Evolutionary conservation across 2,113 vertebrate species (phyloP).

Genomic region (Corvus cornix): DNA sequence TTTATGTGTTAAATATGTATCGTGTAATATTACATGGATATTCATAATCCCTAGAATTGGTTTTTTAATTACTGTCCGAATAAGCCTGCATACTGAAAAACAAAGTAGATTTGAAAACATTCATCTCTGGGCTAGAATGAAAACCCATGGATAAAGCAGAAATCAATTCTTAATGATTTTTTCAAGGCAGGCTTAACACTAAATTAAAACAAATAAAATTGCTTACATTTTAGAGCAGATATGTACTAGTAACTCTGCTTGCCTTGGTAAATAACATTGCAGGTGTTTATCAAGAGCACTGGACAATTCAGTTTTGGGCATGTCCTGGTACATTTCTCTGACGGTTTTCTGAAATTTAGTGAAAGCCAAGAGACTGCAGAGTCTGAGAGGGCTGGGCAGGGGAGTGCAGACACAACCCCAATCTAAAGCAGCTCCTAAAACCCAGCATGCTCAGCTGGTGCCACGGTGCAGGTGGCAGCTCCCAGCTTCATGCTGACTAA

Average conservation of each 20-base stretch:
- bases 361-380: neutral
- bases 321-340: neutral
- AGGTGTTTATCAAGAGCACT: neutral
- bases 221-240: neutral
- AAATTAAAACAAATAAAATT: neutral
- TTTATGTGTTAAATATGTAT: neutral
- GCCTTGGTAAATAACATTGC: neutral
- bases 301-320: neutral
- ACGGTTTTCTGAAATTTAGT: neutral
- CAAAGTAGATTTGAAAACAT: neutral
- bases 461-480: accelerated
- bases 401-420: neutral
- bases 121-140: neutral
- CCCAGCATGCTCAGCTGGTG: neutral
- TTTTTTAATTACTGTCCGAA: neutral
- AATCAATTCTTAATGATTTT: neutral
- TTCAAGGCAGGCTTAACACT: neutral
- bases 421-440: neutral
- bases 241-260: neutral
- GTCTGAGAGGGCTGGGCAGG: neutral
- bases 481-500: neutral
- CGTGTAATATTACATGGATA: neutral
- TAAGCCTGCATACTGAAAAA: neutral
- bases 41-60: neutral
- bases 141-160: neutral